Base-by-base conservation (phyloP, 2,797 vertebrate species). In the Muscicapa comitata region DNA sequence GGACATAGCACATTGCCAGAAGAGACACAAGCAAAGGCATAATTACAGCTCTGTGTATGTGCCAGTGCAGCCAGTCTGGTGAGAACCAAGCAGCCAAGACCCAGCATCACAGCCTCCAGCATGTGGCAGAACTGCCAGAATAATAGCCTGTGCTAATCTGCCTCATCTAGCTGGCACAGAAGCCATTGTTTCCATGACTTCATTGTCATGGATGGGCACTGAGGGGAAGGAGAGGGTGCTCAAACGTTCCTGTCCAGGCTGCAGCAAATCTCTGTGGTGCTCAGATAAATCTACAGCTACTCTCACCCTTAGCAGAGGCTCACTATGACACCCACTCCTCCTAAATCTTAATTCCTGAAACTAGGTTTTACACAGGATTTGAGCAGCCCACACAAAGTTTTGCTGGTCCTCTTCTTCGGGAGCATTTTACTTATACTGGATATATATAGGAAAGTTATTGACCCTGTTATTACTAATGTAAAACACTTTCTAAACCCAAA, bases 321-420 rank as follows among this genome's bases (percentile, higher is more conserved):
- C n/a, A 13, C 3, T 63, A 4, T 65, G 63, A 43, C 84, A 76
- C 71, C 37, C 53, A 59, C 74, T 88, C 33, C n/a, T 74, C 66
- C 68, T 43, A 37, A 61, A 8, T 80, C 72, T 84, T 55, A 50
- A 38, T 35, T 90, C 89, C 61, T 83, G 38, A 85, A 78, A 77
- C 37, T 53, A 33, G 81, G 53, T 63, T 91, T 86, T 73, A 7
- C 29, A 50, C 54, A 84, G 93, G 59, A 38, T 87, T 73, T 75
- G 29, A 86, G 54, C 85, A 90, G 40, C 90, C 88, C 65, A 91
- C 85, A 37, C 45, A 37, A 70, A 42, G 25, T 83, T 92, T 95
- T 93, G 38, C 67, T 77, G 65, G 35, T 51, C 57, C 26, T 91
- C 17, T 45, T 74, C 48, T 62, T 38, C 42, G 54, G 26, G 6